Evolutionary conservation across 2,797 vertebrate species (phyloP), one percentile per base, ranked within the genome.

Genomic region (Distichodus sexfasciatus): DNA sequence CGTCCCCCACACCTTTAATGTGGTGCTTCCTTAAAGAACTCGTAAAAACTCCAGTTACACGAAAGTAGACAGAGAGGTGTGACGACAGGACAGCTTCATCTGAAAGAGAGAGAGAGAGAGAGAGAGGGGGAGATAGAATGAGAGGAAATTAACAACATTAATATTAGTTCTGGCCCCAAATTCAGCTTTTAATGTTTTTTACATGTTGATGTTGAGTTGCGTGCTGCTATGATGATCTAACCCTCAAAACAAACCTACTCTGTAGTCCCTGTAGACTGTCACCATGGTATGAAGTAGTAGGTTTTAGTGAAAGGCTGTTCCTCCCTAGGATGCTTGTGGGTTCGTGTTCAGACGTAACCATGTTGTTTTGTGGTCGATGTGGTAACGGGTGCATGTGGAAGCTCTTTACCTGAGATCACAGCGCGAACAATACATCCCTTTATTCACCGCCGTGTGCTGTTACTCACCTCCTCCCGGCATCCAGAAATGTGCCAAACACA

Each of bases 11-110:
- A n/a, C n/a, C n/a, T n/a, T n/a, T n/a, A 87, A 80, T 80, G 82
- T 76, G 80, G 69, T 67, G 76, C 83, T 78, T 82, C 83, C 81
- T 66, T 75, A 65, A 79, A 85, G 82, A 85, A 72, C 81, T 83
- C 87, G 84, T 87, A 86, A 90, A 87, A 58, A 77, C 82, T 74
- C 72, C 83, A 84, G 81, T 79, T 75, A 77, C 74, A 33, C 19
- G 21, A 48, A 72, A 70, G 66, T 79, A 83, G 81, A 83, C 80
- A 78, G 78, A 87, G 75, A 84, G 76, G 76, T 48, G 61, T 83
- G 82, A 84, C 81, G 51, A 75, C 2, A 62, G 76, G 35, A 81
- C 17, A n/a, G n/a, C n/a, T n/a, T n/a, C n/a, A n/a, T n/a, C n/a
- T n/a, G n/a, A n/a, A n/a, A n/a, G n/a, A n/a, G 57, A 71, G 35